Percentiles rank a stretch among this genome's conserved stretches.
These are phyloP conservation scores for Epistrophe eligans DNA, from an alignment of 2,888 invertebrate species.

Conservation along the genomic window DNA sequence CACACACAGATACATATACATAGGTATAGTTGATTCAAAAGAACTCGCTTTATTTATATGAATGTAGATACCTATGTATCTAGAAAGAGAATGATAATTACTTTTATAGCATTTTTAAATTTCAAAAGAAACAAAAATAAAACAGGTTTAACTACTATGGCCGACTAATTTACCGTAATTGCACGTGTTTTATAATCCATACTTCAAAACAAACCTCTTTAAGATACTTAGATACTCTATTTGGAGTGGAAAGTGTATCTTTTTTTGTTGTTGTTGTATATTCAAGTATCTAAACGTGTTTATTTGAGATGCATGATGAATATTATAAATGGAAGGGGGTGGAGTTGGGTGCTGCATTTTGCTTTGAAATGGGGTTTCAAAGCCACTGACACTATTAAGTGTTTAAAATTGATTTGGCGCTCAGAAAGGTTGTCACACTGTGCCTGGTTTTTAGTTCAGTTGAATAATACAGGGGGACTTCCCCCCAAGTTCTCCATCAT, in stretches of 20 bases:
- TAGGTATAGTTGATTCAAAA: neutral
- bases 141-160: constrained; percentile 68
- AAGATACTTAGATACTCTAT: constrained; percentile 4
- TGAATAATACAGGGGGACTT: neutral
- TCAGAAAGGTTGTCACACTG: constrained; percentile 53
- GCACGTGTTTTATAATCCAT: constrained; percentile 69
- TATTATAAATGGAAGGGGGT: neutral
- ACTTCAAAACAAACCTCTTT: constrained; percentile 32
- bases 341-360: neutral
- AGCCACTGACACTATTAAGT: constrained; percentile 49
- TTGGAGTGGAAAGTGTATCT: constrained; percentile 32
- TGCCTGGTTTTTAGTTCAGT: neutral
- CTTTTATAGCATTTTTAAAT: constrained; percentile 58
- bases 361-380: constrained; percentile 12
- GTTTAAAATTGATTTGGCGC: constrained; percentile 64
- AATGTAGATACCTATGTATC: neutral
- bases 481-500: neutral
- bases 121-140: constrained; percentile 27
- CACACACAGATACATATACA: neutral
- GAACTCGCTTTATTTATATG: neutral
- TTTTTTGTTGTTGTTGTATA: neutral
- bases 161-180: constrained; percentile 66
- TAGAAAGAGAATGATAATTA: constrained; percentile 9
- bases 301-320: constrained; percentile 35
- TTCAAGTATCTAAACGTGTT: constrained; percentile 46